phyloP scores from a whole-genome alignment of 2,888 invertebrate species.

The Aelia acuminata region DNA sequence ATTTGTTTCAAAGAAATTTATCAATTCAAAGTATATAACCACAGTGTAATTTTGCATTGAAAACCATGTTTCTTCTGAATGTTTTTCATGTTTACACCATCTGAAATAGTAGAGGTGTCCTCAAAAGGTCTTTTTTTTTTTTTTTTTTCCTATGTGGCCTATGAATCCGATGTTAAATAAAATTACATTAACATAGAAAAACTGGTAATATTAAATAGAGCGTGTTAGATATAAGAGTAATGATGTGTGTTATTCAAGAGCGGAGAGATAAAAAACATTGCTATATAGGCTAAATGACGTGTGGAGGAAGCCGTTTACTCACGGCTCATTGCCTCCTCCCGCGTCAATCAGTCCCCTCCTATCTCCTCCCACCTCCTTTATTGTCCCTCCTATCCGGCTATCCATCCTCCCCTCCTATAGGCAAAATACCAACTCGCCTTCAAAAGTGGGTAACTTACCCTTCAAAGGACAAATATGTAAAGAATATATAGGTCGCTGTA shows the following conservation, averaged over 20 bases:
- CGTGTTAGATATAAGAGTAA: conserved; percentile 57
- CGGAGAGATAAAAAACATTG: conserved; percentile 56
- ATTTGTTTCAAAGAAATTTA: too few species aligned
- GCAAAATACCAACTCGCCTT: not conserved
- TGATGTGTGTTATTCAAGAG: conserved; percentile 55
- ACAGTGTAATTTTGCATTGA: too few species aligned
- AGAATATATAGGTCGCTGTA: too few species aligned
- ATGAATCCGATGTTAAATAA: not conserved
- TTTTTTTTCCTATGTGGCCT: too few species aligned
- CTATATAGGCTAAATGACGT: conserved; percentile 57
- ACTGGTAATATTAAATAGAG: conserved; percentile 49
- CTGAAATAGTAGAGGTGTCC: too few species aligned
- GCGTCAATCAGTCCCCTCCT: conserved; percentile 52
- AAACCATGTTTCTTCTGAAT: too few species aligned
- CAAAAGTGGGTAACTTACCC: not conserved
- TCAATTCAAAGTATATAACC: too few species aligned
- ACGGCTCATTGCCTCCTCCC: conserved; percentile 55
- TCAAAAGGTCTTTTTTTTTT: not conserved
- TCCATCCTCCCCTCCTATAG: not conserved
- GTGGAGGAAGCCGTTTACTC: conserved; percentile 52
- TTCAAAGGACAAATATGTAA: not conserved
- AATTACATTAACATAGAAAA: conserved; percentile 7
- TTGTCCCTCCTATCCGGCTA: not conserved
- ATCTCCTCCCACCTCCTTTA: not conserved
- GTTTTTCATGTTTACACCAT: not conserved